Conservation (phyloP, 2,797 vertebrate species). For the Sarcoramphus papa region DNA sequence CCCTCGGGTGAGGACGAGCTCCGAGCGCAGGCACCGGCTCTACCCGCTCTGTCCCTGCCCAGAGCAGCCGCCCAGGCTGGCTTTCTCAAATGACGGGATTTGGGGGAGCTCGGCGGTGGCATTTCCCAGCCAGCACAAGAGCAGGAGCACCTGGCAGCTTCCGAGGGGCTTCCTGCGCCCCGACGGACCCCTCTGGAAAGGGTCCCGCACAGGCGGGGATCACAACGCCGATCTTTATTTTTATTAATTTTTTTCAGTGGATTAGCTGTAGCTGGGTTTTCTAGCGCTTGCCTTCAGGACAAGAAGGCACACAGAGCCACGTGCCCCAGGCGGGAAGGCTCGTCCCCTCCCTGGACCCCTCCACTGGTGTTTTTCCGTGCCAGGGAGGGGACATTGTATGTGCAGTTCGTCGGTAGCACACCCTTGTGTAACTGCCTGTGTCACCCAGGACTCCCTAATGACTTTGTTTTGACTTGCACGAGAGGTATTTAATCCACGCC, state of each 20-base stretch:
- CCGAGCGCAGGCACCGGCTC: neutral
- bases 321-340: neutral
- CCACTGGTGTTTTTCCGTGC: accelerated
- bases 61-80: neutral
- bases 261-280: neutral
- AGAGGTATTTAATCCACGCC: conserved; percentile 1
- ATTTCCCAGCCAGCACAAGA: neutral
- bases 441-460: neutral
- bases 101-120: neutral
- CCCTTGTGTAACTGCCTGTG: neutral
- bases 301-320: accelerated
- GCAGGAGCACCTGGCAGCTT: neutral
- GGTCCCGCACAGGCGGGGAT: accelerated
- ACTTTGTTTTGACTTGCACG: neutral
- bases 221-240: neutral
- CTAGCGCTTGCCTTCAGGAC: neutral
- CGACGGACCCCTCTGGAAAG: neutral
- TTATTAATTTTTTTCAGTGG: neutral
- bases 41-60: neutral
- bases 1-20: neutral
- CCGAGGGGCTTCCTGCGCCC: neutral
- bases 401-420: neutral
- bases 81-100: accelerated
- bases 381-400: accelerated
- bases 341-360: neutral